Conservation (phyloP, 2,113 vertebrate genomes). For the Cottus gobio region DNA sequence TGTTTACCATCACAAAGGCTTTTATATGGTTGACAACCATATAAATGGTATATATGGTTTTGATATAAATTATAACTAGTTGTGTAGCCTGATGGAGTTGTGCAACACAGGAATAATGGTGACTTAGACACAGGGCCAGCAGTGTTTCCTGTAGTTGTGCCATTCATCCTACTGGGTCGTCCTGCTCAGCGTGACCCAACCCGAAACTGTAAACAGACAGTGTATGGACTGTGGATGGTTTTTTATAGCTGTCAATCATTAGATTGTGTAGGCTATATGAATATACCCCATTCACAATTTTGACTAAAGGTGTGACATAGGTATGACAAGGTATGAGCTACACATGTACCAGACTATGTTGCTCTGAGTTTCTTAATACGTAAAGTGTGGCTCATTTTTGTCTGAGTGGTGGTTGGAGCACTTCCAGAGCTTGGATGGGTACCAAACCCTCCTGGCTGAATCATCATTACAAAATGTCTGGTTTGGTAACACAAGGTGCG, state of each 20-base stretch:
- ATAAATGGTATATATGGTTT: no score
- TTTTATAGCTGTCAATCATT: constrained; percentile 3
- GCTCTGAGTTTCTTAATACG: background rate
- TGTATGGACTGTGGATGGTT: background rate
- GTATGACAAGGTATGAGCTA: no score
- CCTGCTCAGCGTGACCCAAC: constrained; percentile 45
- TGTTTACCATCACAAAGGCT: background rate
- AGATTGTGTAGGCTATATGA: background rate
- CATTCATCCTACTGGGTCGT: constrained; percentile 44
- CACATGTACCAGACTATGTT: background rate
- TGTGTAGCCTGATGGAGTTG: constrained; percentile 8
- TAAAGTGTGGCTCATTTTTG: background rate
- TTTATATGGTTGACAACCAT: no score
- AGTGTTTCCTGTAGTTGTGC: constrained; percentile 53
- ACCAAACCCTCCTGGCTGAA: background rate
- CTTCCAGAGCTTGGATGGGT: background rate
- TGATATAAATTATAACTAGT: background rate
- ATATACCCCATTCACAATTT: background rate
- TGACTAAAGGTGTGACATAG: background rate
- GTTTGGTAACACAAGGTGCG: no score
- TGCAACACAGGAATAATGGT: background rate
- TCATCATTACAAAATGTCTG: constrained; percentile 26
- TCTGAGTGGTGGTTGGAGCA: background rate
- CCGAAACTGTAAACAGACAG: constrained; percentile 34
- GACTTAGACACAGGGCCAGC: background rate